phyloP scores from a whole-genome alignment of 37 sponge, comb jelly and placozoan species.

The Eunapius fragilis region DNA sequence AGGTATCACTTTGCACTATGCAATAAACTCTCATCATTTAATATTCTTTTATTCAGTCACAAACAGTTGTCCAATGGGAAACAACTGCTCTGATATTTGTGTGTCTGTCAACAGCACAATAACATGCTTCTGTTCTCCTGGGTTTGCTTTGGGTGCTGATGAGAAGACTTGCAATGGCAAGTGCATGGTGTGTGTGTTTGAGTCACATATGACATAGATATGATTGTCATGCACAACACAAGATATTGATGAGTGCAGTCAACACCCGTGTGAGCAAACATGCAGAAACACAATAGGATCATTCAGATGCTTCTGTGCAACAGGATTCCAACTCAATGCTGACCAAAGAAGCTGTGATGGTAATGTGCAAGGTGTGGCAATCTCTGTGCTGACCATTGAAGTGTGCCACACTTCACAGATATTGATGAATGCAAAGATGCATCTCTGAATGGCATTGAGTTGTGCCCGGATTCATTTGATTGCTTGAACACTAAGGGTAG shows the following conservation, averaged over 20 bases:
- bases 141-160: background rate
- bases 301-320: background rate
- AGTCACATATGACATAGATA: background rate
- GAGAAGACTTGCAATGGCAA: background rate
- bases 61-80: background rate
- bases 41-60: background rate
- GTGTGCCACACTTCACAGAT: background rate
- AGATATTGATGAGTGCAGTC: background rate
- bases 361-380: background rate
- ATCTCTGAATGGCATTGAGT: background rate
- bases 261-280: background rate
- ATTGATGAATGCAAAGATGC: conserved; percentile 8
- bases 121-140: background rate
- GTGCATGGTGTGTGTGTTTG: background rate
- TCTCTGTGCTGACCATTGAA: background rate
- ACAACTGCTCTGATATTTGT: background rate
- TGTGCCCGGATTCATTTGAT: background rate
- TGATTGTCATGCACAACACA: background rate
- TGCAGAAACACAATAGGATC: background rate
- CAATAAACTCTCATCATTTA: background rate
- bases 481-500: background rate
- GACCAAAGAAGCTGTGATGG: conserved; percentile 1
- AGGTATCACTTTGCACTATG: background rate
- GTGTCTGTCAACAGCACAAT: background rate
- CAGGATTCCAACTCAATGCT: conserved; percentile 5